Evolutionary conservation across 2,113 vertebrate genomes (phyloP).

Genomic region (Cynoglossus semilaevis): DNA sequence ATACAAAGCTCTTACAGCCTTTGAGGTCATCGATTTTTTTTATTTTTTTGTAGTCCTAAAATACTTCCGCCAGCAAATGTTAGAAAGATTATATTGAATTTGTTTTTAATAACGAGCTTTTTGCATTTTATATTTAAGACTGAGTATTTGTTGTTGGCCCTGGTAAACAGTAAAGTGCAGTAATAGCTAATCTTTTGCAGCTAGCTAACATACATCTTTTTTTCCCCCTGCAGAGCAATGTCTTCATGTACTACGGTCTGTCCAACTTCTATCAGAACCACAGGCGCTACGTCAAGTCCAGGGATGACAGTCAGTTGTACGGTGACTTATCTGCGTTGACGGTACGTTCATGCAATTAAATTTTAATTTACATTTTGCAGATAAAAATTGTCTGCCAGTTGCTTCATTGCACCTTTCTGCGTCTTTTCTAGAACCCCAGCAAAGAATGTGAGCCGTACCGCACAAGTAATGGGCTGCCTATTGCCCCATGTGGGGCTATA

Average conservation of each 20-base stretch:
- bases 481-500: conserved; percentile 96
- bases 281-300: conserved; percentile 95
- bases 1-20: conserved; percentile 26
- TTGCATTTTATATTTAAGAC: too few relatives aligned
- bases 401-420: neutral
- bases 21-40: conserved; percentile 43
- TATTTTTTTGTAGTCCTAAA: conserved; percentile 18
- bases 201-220: neutral
- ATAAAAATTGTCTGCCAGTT: neutral
- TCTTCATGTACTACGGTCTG: conserved; percentile 98
- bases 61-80: neutral
- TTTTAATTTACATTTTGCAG: neutral
- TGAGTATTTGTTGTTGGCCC: too few relatives aligned
- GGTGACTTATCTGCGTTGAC: conserved; percentile 81
- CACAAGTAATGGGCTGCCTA: conserved; percentile 76
- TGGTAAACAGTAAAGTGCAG: too few relatives aligned
- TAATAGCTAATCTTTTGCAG: neutral
- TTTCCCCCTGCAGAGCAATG: conserved; percentile 83
- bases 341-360: conserved; percentile 62
- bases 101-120: conserved; percentile 18
- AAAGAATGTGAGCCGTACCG: conserved; percentile 96
- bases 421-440: conserved; percentile 83
- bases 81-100: conserved; percentile 29
- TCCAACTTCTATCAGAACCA: conserved; percentile 99
- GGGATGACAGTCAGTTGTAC: conserved; percentile 95